Percentiles rank a stretch among this genome's conserved stretches.
Evolutionary conservation across 2,888 invertebrate genomes (phyloP).

Genomic region (Nematopogon swammerdamellus): DNA sequence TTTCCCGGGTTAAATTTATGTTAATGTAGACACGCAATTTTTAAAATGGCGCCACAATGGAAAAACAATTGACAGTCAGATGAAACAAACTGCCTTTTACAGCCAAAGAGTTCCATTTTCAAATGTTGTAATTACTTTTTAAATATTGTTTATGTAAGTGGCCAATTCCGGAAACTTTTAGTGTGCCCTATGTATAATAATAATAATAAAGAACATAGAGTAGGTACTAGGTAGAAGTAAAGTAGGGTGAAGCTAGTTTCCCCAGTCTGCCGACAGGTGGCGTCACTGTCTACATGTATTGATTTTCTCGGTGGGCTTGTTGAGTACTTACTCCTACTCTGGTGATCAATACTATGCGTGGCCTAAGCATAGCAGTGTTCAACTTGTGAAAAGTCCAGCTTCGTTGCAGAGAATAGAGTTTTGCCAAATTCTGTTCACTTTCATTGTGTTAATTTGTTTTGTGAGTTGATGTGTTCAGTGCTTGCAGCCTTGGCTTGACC

Average conservation of each 20-base stretch:
- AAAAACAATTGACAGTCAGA: no score
- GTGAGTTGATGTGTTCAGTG: not conserved
- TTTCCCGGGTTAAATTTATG: no score
- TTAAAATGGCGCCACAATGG: no score
- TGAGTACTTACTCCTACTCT: not conserved
- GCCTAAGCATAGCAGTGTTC: not conserved
- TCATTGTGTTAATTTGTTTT: not conserved
- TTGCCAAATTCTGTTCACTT: not conserved
- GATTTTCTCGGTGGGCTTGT: constrained; percentile 27
- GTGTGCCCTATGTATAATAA: no score
- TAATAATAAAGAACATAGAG: no score
- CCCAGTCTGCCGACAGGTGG: constrained; percentile 26
- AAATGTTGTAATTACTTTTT: no score
- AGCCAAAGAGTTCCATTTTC: no score
- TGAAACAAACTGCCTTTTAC: no score
- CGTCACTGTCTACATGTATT: constrained; percentile 31
- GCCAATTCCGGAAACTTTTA: no score
- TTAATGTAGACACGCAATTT: no score
- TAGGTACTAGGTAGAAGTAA: no score
- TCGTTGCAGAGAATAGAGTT: not conserved
- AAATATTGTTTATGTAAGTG: no score
- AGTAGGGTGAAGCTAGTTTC: not conserved
- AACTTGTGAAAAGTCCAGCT: not conserved
- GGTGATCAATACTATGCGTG: not conserved
- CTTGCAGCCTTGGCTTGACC: not conserved